phyloP scores from a whole-genome alignment of 2,888 invertebrate species.

The Trilocha varians region DNA sequence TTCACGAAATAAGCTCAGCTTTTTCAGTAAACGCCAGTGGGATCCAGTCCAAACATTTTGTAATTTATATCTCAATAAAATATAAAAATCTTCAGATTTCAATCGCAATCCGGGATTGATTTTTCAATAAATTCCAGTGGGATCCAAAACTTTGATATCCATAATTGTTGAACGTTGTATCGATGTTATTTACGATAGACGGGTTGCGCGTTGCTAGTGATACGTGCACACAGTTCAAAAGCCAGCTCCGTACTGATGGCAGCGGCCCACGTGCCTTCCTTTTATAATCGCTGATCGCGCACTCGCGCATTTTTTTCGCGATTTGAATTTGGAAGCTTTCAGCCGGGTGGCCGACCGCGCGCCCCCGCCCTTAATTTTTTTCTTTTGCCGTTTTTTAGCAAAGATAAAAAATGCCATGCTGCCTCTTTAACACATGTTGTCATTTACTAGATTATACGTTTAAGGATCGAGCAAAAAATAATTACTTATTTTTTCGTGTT shows the following conservation, averaged over 20 bases:
- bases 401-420: constrained; percentile 42
- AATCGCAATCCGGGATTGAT: constrained; percentile 11
- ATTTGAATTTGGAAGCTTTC: constrained; percentile 70
- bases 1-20: constrained; percentile 9
- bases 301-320: constrained; percentile 66
- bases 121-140: constrained; percentile 62
- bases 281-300: constrained; percentile 58
- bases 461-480: constrained; percentile 9
- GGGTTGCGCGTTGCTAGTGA: constrained; percentile 30
- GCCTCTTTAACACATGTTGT: constrained; percentile 32
- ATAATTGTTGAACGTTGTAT: constrained; percentile 45
- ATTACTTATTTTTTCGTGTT: not conserved
- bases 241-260: constrained; percentile 52
- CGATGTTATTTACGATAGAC: constrained; percentile 64
- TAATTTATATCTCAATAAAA: constrained; percentile 7
- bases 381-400: constrained; percentile 24
- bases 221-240: constrained; percentile 42
- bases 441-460: not conserved
- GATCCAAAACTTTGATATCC: constrained; percentile 65
- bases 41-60: constrained; percentile 53
- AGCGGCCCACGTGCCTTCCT: constrained; percentile 54
- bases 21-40: constrained; percentile 56
- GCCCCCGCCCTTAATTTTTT: constrained; percentile 55
- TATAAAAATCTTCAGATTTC: no score
- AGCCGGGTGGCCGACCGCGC: constrained; percentile 57